phyloP scores from a whole-genome alignment of 1,140 invertebrate species.

The Pomacea maculata region DNA sequence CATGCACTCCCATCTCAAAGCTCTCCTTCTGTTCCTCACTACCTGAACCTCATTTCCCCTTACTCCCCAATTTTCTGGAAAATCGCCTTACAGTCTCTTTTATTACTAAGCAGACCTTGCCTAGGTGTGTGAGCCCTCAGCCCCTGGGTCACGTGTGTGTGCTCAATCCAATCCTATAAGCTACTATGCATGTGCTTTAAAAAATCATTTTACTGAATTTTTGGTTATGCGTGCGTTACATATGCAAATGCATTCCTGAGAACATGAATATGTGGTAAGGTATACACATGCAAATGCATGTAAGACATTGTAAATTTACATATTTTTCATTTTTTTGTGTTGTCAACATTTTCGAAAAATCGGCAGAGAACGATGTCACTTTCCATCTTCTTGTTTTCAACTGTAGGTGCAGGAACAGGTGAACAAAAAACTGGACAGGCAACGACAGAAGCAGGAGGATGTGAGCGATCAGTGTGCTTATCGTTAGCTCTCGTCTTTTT shows the following conservation, averaged over 20 bases:
- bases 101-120: not conserved
- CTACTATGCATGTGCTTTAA: too few species aligned
- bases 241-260: not conserved
- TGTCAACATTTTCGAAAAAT: too few species aligned
- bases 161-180: too few species aligned
- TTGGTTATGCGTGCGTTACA: too few species aligned
- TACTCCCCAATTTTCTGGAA: not conserved
- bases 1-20: too few species aligned
- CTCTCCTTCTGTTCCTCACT: too few species aligned
- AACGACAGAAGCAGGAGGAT: conserved; percentile 56
- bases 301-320: not conserved
- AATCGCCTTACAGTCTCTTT: not conserved
- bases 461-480: conserved; percentile 32
- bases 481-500: not conserved
- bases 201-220: too few species aligned
- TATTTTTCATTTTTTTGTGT: not conserved
- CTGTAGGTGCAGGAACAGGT: conserved; percentile 55
- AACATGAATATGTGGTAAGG: not conserved
- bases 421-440: conserved; percentile 51
- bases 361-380: too few species aligned
- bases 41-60: too few species aligned
- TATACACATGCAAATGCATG: not conserved
- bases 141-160: too few species aligned
- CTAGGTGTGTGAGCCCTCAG: too few species aligned
- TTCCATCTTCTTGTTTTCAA: conserved; percentile 13